Base-by-base conservation (phyloP, 2,113 vertebrate genomes). In the Proteles cristata region DNA sequence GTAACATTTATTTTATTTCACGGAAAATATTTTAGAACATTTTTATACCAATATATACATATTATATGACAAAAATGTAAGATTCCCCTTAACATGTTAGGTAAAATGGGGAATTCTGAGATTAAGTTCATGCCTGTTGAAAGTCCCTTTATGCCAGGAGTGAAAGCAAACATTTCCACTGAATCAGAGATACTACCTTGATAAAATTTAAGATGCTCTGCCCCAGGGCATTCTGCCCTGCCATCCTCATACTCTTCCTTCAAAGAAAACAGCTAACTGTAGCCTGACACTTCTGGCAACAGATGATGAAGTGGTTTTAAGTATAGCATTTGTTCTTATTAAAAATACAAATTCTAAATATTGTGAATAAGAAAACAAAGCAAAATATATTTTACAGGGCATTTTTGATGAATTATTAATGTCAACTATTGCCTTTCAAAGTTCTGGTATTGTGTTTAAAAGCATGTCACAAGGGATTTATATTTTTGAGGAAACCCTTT, bases 271-370 rank as follows among this genome's bases (percentile, higher is more conserved):
- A 96, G 23, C 43, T 89, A 82, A 92, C 81, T 0, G 15, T 23
- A 81, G 43, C 53, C 10, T 11, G 50, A 74, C 1, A 66, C 11
- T 93, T 95, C 65, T 58, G 84, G 7, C 12, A 95, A 69, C 31
- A 96, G 77, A 88, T 88, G 65, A 21, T 6, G 53, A 94, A 26
- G 0, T 61, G 10, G 2, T 79, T 96, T 94, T 82, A 79, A 96
- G 5, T 50, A 88, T 28, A 76, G 10, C 8, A 58, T 68, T 84
- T 19, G 73, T 77, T 94, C 95, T 90, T 85, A 83, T 73, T 68
- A 73, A 86, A 95, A 94, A 93, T 93, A 50, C 50, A 90, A 90
- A 87, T 87, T 90, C 9, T 90, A 95, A 90, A 81, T 94, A 96
- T 43, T 73, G 15, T 68, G 39, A 79, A 93, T 69, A 63, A 87